Conservation (phyloP, 2,888 invertebrate genomes). For the Nebria brevicollis region DNA sequence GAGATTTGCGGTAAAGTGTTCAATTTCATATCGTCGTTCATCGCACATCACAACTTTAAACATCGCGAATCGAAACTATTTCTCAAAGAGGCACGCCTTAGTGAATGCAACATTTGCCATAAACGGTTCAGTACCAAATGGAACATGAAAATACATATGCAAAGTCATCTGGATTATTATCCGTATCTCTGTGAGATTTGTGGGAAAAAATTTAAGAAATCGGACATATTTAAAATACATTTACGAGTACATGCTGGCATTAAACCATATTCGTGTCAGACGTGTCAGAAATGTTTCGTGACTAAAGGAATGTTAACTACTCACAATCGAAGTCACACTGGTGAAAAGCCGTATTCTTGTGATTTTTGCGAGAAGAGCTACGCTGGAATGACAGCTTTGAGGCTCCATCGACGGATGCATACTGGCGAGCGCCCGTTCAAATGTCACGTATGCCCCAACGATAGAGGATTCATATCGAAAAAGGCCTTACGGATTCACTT, state of each 20-base stretch:
- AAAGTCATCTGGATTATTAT: slow-evolving; percentile 66
- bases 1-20: slow-evolving; percentile 60
- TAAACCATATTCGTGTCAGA: slow-evolving; percentile 63
- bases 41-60: slow-evolving; percentile 35
- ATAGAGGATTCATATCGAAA: slow-evolving; percentile 25
- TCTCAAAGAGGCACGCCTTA: slow-evolving; percentile 20
- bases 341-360: slow-evolving; percentile 71
- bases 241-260: slow-evolving; percentile 62
- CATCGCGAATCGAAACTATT: slow-evolving; percentile 31
- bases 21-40: slow-evolving; percentile 34
- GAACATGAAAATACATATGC: slow-evolving; percentile 39
- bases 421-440: slow-evolving; percentile 36
- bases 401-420: slow-evolving; percentile 30
- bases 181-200: slow-evolving; percentile 68
- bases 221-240: slow-evolving; percentile 34
- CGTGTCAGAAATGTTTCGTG: slow-evolving; percentile 70
- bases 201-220: slow-evolving; percentile 62
- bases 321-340: slow-evolving; percentile 70
- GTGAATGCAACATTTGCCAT: slow-evolving; percentile 25
- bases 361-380: slow-evolving; percentile 34
- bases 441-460: slow-evolving; percentile 27
- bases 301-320: slow-evolving; percentile 71
- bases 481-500: slow-evolving; percentile 30
- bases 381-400: slow-evolving; percentile 32
- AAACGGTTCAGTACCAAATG: slow-evolving; percentile 39